Evolutionary conservation across 92 coral and sea anemone species (phyloP), one percentile per base, ranked within the genome.

Genomic region (Siderastrea siderea): DNA sequence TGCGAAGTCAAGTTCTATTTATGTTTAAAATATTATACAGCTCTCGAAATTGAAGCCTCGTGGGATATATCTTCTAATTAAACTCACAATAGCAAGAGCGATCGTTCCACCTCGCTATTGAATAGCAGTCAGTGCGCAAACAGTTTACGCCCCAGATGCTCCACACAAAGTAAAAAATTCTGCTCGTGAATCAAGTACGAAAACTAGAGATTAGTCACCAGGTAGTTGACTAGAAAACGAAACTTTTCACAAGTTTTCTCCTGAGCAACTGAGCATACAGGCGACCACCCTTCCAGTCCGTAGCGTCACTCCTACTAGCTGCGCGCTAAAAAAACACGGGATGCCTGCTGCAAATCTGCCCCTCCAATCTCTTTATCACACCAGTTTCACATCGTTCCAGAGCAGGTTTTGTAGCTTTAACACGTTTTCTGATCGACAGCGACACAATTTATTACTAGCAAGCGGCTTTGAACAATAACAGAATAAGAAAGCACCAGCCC

Each of bases 401-500:
- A 62, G 73, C n/a, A 73, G 61, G 15, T 17, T 65, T 50, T 48
- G 50, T 38, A 63, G 62, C 52, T 49, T 84, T 63, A 58, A 73
- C 80, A 60, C 73, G 80, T 84, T 72, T 74, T 62, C 65, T 58
- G 53, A 61, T 61, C 80, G 45, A 74, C 74, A 14, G 45, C 61
- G 70, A 62, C 67, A 49, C 80, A 61, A 60, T 73, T 54, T 58
- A 19, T 19, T 5, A 50, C 58, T 26, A 62, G 86, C 87, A 13
- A 84, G 72, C 59, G 68, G 80, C 79, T 73, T 73, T 51, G 16
- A 59, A 83, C 78, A 49, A 73, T 57, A 82, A 82, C 86, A 59
- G 80, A 84, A 73, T 62, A 59, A n/a, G 38, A 73, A 44, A 13
- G 17, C 68, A 80, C 75, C 64, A 69, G 68, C 38, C 58, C 78